Evolutionary conservation across 2,113 vertebrate species (phyloP).

Genomic region (Spermophilus dauricus): DNA sequence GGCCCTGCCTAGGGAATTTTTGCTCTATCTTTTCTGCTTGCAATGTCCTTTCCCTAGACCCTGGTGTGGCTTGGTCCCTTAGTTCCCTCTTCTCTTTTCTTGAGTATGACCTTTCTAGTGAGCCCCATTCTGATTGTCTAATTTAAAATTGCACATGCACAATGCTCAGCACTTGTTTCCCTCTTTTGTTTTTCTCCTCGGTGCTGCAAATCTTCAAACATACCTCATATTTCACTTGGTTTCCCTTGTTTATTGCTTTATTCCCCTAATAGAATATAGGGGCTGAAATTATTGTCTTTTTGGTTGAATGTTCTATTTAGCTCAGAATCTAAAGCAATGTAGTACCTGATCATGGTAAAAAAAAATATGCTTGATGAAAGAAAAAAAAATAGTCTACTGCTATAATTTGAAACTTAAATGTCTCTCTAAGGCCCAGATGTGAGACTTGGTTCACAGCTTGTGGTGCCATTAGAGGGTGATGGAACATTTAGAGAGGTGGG

Average conservation of each 20-base stretch:
- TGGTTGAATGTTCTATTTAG: not conserved
- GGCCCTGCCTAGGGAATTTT: not conserved
- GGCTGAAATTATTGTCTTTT: not conserved
- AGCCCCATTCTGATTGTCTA: not conserved
- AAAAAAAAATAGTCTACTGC: not conserved
- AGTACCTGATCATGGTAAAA: not conserved
- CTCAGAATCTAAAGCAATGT: not conserved
- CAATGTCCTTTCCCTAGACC: not conserved
- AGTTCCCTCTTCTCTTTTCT: not conserved
- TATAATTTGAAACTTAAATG: not conserved
- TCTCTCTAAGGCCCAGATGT: not conserved
- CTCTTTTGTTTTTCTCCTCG: not conserved
- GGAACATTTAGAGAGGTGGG: not conserved
- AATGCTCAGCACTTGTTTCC: not conserved
- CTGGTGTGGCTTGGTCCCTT: not conserved
- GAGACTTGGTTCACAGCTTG: not conserved
- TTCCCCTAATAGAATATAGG: not conserved
- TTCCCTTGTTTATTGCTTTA: not conserved
- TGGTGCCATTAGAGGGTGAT: not conserved
- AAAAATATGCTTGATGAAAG: not conserved
- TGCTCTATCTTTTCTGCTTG: not conserved
- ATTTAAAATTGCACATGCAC: not conserved
- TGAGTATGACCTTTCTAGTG: not conserved
- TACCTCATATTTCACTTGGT: not conserved
- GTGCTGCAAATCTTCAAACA: not conserved